Base-by-base conservation (phyloP, 2,113 vertebrate genomes). In the Peromyscus polionotus region DNA sequence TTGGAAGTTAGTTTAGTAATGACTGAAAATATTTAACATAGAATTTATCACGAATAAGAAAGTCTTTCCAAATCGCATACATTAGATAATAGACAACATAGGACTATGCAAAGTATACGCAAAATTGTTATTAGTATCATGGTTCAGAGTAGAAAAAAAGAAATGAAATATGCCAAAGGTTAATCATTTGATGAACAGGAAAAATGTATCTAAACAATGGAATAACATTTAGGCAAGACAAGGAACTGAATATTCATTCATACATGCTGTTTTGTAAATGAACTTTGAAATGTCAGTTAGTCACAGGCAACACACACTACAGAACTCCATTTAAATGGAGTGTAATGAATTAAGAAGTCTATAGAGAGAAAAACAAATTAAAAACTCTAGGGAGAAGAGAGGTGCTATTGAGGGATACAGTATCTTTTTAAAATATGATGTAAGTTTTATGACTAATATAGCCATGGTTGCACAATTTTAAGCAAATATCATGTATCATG, bases 11-110 rank as follows among this genome's bases (percentile, higher is more conserved):
- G 7, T 67, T 67, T 75, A 7, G 33, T 7, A 94, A 51, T 61
- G 93, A 9, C 11, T 95, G 84, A 97, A 80, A 87, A 86, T 26
- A 9, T 51, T 76, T 86, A 93, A 79, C 12, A 48, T 11, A 75
- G 6, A 79, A 63, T 68, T 68, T 79, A 93, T 59, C 42, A 68
- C 42, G 28, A 68, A 1, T 22, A 31, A 92, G 26, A 0, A 45
- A 68, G 79, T 90, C 28, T 48, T 79, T 87, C 39, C 28, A 77
- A 80, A 19, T 6, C 81, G 4, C 22, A 73, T 19, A 65, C 13
- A n/a, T 36, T 57, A 84, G 48, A 57, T 26, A 94, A 93, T 0
- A 26, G 8, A 88, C 76, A 57, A 51, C 24, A 86, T 65, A 7
- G 33, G 72, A 12, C 2, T 70, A 24, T n/a, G 9, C 3, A 72